Evolutionary conservation across 1,140 invertebrate species (phyloP).

Genomic region (Ganaspis sp.): DNA sequence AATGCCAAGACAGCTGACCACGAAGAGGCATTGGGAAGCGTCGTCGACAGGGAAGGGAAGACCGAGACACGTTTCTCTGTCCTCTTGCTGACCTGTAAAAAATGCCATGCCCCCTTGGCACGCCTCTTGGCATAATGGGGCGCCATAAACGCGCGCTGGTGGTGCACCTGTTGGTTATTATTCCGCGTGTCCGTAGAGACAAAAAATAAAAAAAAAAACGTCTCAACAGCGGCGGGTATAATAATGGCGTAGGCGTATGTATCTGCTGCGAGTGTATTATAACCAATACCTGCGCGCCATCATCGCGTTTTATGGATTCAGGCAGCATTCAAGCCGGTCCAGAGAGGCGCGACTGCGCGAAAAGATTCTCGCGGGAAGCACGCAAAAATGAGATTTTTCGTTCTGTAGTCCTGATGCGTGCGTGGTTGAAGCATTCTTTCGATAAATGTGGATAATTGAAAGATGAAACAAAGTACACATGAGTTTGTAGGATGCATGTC

Average conservation of each 20-base stretch:
- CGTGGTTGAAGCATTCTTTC: constrained; percentile 65
- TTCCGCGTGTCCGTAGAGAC: constrained; percentile 50
- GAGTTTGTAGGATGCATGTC: not conserved
- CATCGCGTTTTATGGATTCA: constrained; percentile 31
- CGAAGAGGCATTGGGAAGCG: not conserved
- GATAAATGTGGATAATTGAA: constrained; percentile 19
- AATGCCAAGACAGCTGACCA: constrained; percentile 46
- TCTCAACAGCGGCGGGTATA: not conserved
- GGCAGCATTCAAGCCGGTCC: not conserved
- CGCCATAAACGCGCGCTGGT: constrained; percentile 70
- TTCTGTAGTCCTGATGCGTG: constrained; percentile 68
- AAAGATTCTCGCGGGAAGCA: constrained; percentile 34
- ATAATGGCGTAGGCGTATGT: constrained; percentile 42
- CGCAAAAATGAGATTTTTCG: constrained; percentile 23
- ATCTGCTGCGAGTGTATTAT: not conserved
- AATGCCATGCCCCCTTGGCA: constrained; percentile 76
- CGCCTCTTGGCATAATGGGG: constrained; percentile 75
- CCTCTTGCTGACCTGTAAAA: constrained; percentile 65
- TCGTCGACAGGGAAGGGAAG: constrained; percentile 19
- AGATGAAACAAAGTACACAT: not conserved
- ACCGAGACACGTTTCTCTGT: constrained; percentile 36
- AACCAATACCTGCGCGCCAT: constrained; percentile 12
- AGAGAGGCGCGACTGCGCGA: constrained; percentile 45
- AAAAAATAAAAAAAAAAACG: constrained; percentile 43
- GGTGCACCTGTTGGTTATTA: constrained; percentile 64